These are phyloP conservation scores for Melanocharis versteri DNA, from an alignment of 2,113 vertebrate species.

Conservation along the genomic window DNA sequence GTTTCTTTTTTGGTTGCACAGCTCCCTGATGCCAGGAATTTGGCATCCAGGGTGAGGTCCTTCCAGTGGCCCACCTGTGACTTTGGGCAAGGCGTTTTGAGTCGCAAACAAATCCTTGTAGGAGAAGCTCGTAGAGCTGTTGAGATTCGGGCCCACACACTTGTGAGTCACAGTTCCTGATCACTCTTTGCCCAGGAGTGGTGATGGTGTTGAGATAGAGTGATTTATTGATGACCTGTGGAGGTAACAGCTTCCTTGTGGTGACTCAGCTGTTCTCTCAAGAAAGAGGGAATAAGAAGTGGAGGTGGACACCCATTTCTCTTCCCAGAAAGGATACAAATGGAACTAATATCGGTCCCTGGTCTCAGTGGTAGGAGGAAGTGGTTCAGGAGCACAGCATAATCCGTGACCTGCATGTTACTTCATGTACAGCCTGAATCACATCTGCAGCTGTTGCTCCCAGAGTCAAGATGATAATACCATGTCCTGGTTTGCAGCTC, in stretches of 20 bases:
- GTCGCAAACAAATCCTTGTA: not conserved
- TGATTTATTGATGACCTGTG: not conserved
- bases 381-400: not conserved
- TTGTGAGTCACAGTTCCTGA: conserved; percentile 16
- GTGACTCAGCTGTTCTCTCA: conserved; percentile 1
- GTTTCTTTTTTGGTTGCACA: not conserved
- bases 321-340: not conserved
- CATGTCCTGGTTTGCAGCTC: not conserved
- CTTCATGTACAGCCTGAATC: not conserved
- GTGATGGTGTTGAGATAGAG: not conserved
- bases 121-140: not conserved
- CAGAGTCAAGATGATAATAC: not conserved
- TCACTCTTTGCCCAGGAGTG: not conserved
- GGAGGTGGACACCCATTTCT: not conserved
- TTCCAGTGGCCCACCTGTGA: not conserved
- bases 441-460: not conserved
- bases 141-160: not conserved
- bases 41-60: not conserved
- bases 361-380: not conserved
- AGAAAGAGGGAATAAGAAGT: not conserved
- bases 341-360: not conserved
- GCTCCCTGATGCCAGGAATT: not conserved
- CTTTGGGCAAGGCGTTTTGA: not conserved
- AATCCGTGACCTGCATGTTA: not conserved
- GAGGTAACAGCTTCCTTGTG: not conserved